phyloP scores from a whole-genome alignment of 2,888 invertebrate genomes.

The Morpho helenor region DNA sequence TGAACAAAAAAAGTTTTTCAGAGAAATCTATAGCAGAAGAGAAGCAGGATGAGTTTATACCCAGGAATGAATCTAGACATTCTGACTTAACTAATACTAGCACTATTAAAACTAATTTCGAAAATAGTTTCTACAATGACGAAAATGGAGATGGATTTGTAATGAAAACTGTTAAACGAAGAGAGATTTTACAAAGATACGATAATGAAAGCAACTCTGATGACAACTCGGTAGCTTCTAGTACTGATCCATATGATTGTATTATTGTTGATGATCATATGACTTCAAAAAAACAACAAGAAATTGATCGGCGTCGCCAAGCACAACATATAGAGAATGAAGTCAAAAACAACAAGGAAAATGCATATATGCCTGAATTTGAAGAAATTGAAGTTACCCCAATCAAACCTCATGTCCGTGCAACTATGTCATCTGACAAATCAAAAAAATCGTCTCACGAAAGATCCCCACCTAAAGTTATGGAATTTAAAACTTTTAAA shows the following conservation, averaged over 20 bases:
- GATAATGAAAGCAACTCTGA: conserved; percentile 83
- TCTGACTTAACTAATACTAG: conserved; percentile 71
- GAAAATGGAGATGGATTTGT: conserved; percentile 82
- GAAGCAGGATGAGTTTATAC: conserved; percentile 60
- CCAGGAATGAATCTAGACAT: conserved; percentile 68
- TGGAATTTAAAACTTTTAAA: conserved; percentile 76
- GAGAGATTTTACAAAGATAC: conserved; percentile 86
- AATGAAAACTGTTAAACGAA: conserved; percentile 85
- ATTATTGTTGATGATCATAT: conserved; percentile 91
- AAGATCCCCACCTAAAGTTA: conserved; percentile 60
- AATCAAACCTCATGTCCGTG: conserved; percentile 69
- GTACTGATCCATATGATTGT: conserved; percentile 88
- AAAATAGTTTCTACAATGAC: conserved; percentile 83
- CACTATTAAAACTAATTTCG: conserved; percentile 76
- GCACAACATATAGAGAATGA: conserved; percentile 58
- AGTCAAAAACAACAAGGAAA: conserved; percentile 65
- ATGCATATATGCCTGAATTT: conserved; percentile 70
- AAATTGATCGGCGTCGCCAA: conserved; percentile 67
- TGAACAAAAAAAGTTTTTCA: conserved; percentile 66
- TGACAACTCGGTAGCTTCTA: conserved; percentile 81
- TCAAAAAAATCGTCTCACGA: conserved; percentile 62
- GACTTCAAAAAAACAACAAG: conserved; percentile 75
- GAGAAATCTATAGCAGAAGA: conserved; percentile 69
- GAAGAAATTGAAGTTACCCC: conserved; percentile 74
- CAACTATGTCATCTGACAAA: conserved; percentile 64